Conservation (phyloP, 2,888 invertebrate genomes). For the Elmis aenea region DNA sequence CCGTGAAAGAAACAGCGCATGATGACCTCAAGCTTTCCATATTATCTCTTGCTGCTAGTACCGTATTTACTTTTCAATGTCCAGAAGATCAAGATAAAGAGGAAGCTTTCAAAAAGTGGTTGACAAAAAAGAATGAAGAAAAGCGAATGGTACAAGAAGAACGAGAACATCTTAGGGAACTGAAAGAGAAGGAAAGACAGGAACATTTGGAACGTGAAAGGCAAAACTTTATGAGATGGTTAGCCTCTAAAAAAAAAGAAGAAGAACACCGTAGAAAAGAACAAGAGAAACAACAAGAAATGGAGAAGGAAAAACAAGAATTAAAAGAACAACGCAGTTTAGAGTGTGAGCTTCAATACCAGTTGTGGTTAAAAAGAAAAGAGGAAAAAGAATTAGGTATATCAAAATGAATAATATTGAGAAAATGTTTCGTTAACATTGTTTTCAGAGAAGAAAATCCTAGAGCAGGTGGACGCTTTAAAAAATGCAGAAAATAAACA, state of each 20-base stretch:
- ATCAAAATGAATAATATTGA: neutral
- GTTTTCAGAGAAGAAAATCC: constrained; percentile 37
- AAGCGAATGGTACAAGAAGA: constrained; percentile 33
- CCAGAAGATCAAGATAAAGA: constrained; percentile 45
- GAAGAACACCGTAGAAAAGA: constrained; percentile 45
- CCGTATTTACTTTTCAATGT: constrained; percentile 5
- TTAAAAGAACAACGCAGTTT: constrained; percentile 37
- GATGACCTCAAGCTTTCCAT: constrained; percentile 24
- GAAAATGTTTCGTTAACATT: constrained; percentile 1
- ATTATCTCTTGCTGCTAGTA: constrained; percentile 14
- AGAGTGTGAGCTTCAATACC: constrained; percentile 35
- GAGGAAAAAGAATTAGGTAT: constrained; percentile 56
- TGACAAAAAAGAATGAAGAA: constrained; percentile 43
- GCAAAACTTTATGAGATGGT: constrained; percentile 46
- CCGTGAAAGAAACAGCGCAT: neutral
- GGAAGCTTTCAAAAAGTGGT: constrained; percentile 52
- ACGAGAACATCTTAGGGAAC: constrained; percentile 33
- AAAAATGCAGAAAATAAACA: constrained; percentile 52
- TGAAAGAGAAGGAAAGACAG: constrained; percentile 40
- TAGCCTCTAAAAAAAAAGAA: constrained; percentile 34
- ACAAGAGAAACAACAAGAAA: constrained; percentile 37
- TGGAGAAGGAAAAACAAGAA: constrained; percentile 33
- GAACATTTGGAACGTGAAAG: constrained; percentile 41
- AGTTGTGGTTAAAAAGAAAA: constrained; percentile 55
- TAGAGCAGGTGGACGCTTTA: constrained; percentile 42